A percentile compares a stretch with the other conserved stretches of the same genome.
Evolutionary conservation across 2,113 vertebrate species (phyloP).

Genomic region (Chelonoidis abingdonii): DNA sequence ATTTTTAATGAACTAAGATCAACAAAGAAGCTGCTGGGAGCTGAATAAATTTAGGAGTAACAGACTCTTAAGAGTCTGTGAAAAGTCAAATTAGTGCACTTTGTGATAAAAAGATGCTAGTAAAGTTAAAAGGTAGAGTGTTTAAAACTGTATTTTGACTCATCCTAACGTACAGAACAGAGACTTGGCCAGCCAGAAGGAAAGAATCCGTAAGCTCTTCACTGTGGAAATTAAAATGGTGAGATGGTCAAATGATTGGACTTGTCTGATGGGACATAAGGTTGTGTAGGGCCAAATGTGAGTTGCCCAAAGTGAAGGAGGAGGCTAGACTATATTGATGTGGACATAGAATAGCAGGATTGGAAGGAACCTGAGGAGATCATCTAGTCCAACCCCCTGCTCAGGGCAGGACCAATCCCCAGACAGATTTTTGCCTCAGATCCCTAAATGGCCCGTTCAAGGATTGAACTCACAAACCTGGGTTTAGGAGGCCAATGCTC

Average conservation of each 20-base stretch:
- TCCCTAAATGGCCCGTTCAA: no score
- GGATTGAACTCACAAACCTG: no score
- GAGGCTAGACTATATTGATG: not conserved
- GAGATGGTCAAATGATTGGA: not conserved
- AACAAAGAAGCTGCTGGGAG: not conserved
- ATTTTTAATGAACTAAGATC: not conserved
- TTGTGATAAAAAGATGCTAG: not conserved
- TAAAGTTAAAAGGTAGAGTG: not conserved
- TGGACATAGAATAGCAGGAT: not conserved
- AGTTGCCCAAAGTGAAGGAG: not conserved
- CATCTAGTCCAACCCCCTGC: no score
- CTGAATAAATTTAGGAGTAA: not conserved
- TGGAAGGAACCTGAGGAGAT: no score
- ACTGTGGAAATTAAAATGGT: not conserved
- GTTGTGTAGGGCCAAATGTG: not conserved
- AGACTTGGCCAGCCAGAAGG: not conserved
- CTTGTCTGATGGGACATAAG: not conserved
- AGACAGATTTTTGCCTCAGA: no score
- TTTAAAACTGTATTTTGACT: not conserved
- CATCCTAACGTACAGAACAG: not conserved
- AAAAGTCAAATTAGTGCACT: fast-evolving
- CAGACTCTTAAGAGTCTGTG: not conserved
- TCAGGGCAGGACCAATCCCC: no score
- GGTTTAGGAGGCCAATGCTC: no score
- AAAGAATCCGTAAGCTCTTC: not conserved